A percentile compares a stretch with the other conserved stretches of the same genome.
Conservation (phyloP, 37 sponge, comb jelly and placozoan genomes). For the Bolinopsis microptera region DNA sequence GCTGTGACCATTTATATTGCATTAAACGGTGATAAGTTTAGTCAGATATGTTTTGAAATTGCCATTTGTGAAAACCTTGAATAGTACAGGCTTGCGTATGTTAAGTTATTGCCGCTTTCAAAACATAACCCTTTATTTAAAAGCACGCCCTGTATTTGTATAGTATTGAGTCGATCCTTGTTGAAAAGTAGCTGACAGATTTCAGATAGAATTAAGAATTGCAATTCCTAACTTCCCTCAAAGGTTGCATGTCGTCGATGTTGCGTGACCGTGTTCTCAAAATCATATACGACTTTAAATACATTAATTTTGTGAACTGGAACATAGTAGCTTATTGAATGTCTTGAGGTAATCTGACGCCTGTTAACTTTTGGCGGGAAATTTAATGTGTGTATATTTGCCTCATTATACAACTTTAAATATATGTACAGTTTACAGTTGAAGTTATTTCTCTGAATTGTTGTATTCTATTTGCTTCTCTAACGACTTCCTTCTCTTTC, state of each 20-base stretch:
- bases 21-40: too few relatives aligned
- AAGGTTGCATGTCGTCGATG: background rate
- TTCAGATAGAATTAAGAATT: background rate
- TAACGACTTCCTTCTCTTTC: background rate
- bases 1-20: too few relatives aligned
- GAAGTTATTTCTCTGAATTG: background rate
- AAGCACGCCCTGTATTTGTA: background rate
- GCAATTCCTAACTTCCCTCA: background rate
- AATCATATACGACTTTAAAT: background rate
- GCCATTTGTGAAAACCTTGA: too few relatives aligned
- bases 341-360: conserved; percentile 24
- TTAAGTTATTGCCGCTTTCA: background rate
- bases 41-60: too few relatives aligned
- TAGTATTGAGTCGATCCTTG: background rate
- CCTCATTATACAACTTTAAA: conserved; percentile 6
- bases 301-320: background rate
- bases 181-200: background rate
- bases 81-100: background rate
- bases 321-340: background rate
- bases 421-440: background rate
- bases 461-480: background rate
- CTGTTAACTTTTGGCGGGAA: conserved; percentile 42
- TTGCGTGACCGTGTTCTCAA: background rate
- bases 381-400: conserved; percentile 52
- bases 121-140: background rate